Base-by-base conservation (phyloP, 2,113 vertebrate genomes). In the Copsychus sechellarum region DNA sequence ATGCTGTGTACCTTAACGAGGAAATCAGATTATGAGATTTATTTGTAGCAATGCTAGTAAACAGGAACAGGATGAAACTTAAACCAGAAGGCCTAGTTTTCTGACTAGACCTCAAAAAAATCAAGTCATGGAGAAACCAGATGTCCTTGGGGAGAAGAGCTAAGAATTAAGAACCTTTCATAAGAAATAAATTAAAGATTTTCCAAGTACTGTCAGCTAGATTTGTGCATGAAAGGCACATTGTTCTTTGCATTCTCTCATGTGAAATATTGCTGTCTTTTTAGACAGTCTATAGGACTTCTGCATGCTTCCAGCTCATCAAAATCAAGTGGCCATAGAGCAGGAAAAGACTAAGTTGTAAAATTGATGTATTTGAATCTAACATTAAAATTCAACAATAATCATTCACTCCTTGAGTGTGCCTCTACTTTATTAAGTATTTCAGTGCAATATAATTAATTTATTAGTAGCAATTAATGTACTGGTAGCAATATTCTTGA, bases 291-390 rank as follows among this genome's bases (percentile, higher is more conserved):
- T 92, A 9, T 69, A 86, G 40, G 86, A 90, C 58, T 89, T 93
- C 66, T 92, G 67, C 56, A 70, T 78, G 64, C 43, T 93, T 97
- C 84, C 69, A 95, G 70, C 70, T 95, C 93, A 96, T 97, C 95
- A 96, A 97, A 97, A 97, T 95, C 92, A 97, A 96, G 93, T 79
- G 79, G 86, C 89, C 85, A 88, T 80, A 96, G 89, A 96, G 88
- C 10, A 91, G 45, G 61, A 84, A 84, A 92, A 86, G 72, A 92
- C 91, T 86, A 78, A 91, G 70, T 79, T 92, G 43, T 95, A 92
- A 97, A 86, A 76, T 20, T 92, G 71, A 93, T 96, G 24, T 93
- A 95, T 97, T 94, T 94, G 74, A 97, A 88, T 87, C 92, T 82
- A 88, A 66, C 47, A 91, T 94, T 96, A 94, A 97, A 95, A 96